phyloP scores from a whole-genome alignment of 2,113 vertebrate genomes.

The Carlito syrichta region DNA sequence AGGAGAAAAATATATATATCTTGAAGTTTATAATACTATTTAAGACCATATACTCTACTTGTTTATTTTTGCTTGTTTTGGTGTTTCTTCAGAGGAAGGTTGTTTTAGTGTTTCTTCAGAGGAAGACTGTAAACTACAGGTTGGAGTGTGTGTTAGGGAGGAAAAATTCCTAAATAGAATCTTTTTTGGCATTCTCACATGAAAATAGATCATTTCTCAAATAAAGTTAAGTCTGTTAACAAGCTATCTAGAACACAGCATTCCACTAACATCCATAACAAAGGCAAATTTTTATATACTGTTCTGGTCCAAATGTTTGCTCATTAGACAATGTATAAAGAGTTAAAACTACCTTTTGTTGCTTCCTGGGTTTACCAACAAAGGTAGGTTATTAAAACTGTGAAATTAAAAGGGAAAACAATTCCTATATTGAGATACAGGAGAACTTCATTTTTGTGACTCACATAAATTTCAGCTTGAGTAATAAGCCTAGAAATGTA shows the following conservation, averaged over 20 bases:
- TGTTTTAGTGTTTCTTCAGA: no score
- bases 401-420: constrained; percentile 20
- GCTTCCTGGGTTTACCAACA: not conserved
- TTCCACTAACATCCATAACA: not conserved
- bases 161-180: not conserved
- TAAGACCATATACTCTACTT: not conserved
- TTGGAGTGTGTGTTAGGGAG: no score
- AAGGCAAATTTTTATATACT: not conserved
- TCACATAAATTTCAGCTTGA: not conserved
- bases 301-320: not conserved
- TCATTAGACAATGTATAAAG: not conserved
- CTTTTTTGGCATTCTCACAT: not conserved
- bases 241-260: not conserved
- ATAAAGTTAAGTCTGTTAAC: not conserved
- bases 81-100: not conserved
- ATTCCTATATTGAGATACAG: not conserved
- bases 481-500: not conserved
- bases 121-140: no score
- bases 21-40: not conserved
- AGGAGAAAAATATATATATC: not conserved
- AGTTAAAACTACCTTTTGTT: not conserved
- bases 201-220: not conserved
- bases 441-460: constrained; percentile 25
- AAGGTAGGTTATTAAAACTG: constrained; percentile 17
- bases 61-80: not conserved